Base-by-base conservation (phyloP, 2,113 vertebrate species). In the Semnornis frantzii region DNA sequence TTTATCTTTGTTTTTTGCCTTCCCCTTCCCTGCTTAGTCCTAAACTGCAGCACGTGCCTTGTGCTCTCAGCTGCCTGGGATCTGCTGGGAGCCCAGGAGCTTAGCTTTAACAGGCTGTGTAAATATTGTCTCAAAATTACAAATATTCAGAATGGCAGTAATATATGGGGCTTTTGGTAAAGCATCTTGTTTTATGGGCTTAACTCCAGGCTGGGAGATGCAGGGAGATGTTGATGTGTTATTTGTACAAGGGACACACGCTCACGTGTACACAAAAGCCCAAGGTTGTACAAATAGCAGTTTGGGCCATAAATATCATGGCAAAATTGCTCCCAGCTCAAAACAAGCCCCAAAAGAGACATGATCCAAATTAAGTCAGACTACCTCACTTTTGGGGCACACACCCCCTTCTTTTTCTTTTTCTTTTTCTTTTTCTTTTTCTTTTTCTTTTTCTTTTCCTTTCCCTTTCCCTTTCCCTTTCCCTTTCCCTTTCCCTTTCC, bases 91-190 rank as follows among this genome's bases (percentile, higher is more conserved):
- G 94, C 94, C 71, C 76, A 81, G 64, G 62, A 71, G 62, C 81
- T 69, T 92, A 84, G 77, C 88, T 46, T 92, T 95, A 94, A 63
- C 82, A 17, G 85, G 23, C 87, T 97, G 50, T 92, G 69, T 93
- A 96, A 96, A 97, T 96, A 93, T 96, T 97, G 80, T 63, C 85
- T 95, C 78, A 84, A 97, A 96, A 92, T 83, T 94, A 71, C 89
- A 98, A 95, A 97, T 97, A 97, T 94, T 93, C 97, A 71, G 94
- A 91, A 81, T 78, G 94, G 85, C 93, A 96, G 77, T 83, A 96
- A 92, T 85, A 91, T 77, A 95, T 75, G 58, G 92, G 60, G 71
- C n/a, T 90, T 96, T 95, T 96, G 83, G 95, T 90, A 95, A 94
- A 96, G 90, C 85, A 39, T 74, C 82, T 95, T 97, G 95, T 97